These are phyloP conservation scores for Habrosyne pyritoides DNA, from an alignment of 2,888 invertebrate species.

Conservation along the genomic window DNA sequence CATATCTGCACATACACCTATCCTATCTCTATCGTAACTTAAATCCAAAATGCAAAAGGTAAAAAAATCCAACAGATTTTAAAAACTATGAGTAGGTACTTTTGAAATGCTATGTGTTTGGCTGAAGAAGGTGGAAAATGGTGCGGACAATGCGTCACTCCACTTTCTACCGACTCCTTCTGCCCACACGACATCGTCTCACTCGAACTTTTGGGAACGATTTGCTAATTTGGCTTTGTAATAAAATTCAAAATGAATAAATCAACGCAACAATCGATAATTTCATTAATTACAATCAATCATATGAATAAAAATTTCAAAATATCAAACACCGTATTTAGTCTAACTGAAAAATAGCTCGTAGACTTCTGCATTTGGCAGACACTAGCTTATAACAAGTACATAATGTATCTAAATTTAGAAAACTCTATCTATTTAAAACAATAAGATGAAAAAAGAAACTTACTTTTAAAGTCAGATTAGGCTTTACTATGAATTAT, in stretches of 20 bases:
- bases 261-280: constrained; percentile 42
- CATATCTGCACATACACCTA: constrained; percentile 54
- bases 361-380: constrained; percentile 54
- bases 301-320: constrained; percentile 39
- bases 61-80: constrained; percentile 55
- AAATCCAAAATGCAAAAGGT: constrained; percentile 68
- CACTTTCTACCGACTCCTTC: constrained; percentile 10
- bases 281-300: constrained; percentile 28
- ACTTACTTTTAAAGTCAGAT: constrained; percentile 71
- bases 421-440: constrained; percentile 66
- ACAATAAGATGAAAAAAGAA: constrained; percentile 58
- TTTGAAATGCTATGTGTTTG: constrained; percentile 42
- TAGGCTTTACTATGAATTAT: constrained; percentile 77
- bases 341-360: constrained; percentile 46
- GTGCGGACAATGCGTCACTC: background rate
- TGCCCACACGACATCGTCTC: constrained; percentile 24
- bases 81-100: constrained; percentile 46
- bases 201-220: constrained; percentile 30
- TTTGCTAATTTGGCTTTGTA: constrained; percentile 52
- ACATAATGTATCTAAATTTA: constrained; percentile 63
- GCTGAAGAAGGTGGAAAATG: constrained; percentile 19
- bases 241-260: constrained; percentile 43
- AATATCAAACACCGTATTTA: constrained; percentile 55
- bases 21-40: constrained; percentile 53
- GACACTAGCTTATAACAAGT: constrained; percentile 59